Evolutionary conservation across 2,888 invertebrate genomes (phyloP).

Genomic region (Megastigmus dorsalis): DNA sequence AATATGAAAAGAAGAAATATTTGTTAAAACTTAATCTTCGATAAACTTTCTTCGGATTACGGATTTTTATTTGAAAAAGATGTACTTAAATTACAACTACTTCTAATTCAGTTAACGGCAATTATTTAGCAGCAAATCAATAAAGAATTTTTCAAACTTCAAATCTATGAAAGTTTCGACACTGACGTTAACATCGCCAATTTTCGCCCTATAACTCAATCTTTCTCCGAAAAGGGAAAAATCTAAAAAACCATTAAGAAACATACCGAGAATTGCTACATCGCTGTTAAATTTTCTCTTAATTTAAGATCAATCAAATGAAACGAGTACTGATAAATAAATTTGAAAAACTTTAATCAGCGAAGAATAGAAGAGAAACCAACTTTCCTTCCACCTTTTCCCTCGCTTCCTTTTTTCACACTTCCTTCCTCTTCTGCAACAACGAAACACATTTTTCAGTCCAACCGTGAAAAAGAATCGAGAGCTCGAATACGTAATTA

Average conservation of each 20-base stretch:
- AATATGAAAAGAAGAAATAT: too few relatives aligned
- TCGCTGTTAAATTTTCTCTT: background rate
- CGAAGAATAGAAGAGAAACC: background rate
- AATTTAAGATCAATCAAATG: slow-evolving; percentile 5
- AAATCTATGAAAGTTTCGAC: background rate
- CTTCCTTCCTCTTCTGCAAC: background rate
- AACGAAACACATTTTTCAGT: slow-evolving; percentile 41
- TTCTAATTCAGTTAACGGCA: too few relatives aligned
- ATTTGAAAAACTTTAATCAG: slow-evolving; percentile 25
- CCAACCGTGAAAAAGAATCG: slow-evolving; percentile 22
- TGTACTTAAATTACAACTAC: too few relatives aligned
- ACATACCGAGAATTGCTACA: background rate
- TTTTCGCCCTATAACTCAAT: background rate
- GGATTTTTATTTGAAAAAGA: too few relatives aligned
- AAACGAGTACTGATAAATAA: too few relatives aligned
- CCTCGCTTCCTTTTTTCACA: background rate
- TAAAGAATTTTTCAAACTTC: background rate
- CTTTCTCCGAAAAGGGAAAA: background rate
- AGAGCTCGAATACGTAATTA: slow-evolving; percentile 45
- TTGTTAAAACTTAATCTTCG: too few relatives aligned
- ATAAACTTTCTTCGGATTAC: too few relatives aligned
- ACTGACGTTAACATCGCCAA: background rate
- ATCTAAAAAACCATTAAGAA: background rate
- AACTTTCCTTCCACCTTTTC: slow-evolving; percentile 1
- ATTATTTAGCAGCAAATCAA: too few relatives aligned